Evolutionary conservation across 2,113 vertebrate species (phyloP).

Genomic region (Phylloscopus trochilus): DNA sequence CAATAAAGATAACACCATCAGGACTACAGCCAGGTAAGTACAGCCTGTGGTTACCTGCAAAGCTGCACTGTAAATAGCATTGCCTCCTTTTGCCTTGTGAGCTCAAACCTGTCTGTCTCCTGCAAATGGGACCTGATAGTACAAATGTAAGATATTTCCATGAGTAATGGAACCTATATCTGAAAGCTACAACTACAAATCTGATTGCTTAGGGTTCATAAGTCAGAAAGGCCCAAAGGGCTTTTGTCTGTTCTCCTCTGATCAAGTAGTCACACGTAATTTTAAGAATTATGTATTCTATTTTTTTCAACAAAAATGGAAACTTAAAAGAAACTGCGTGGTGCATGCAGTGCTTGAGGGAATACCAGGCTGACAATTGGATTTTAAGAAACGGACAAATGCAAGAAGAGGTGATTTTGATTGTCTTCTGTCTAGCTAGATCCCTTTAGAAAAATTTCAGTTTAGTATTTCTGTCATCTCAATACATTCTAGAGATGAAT

Average conservation of each 20-base stretch:
- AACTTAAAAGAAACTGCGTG: background rate
- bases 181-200: background rate
- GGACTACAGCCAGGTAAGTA: slow-evolving; percentile 88
- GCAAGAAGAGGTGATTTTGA: background rate
- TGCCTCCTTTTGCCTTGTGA: background rate
- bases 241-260: background rate
- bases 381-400: background rate
- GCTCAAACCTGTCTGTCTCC: background rate
- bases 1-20: slow-evolving; percentile 86
- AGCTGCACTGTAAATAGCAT: background rate
- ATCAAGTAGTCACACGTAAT: background rate
- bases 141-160: background rate
- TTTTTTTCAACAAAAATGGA: background rate
- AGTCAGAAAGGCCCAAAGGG: background rate
- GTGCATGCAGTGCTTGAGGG: background rate
- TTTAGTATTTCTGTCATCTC: background rate
- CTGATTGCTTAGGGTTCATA: background rate
- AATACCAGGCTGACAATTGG: background rate
- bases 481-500: background rate
- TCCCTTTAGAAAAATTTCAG: background rate
- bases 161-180: background rate
- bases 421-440: background rate
- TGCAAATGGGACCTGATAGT: background rate
- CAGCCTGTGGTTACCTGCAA: background rate
- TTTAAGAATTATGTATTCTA: background rate